phyloP scores from a whole-genome alignment of 2,113 vertebrate genomes.

The Xiphorhynchus elegans region DNA sequence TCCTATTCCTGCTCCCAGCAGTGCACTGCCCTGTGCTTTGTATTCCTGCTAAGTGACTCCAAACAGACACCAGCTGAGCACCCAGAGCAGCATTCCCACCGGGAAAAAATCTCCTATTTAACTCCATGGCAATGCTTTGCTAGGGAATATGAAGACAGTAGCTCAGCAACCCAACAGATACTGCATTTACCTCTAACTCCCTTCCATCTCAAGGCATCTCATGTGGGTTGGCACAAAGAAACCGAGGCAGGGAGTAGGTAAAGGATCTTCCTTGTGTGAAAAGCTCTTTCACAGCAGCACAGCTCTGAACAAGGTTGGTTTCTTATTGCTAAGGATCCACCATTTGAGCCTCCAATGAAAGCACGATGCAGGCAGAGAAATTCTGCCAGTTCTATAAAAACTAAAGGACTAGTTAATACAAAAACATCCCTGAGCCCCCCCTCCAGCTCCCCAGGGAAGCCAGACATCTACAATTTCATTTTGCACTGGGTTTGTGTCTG shows the following conservation, averaged over 20 bases:
- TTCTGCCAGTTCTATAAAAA: background rate
- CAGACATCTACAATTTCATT: constrained; percentile 33
- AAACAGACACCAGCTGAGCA: background rate
- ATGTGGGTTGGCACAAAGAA: background rate
- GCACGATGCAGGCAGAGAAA: background rate
- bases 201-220: background rate
- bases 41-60: background rate
- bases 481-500: background rate
- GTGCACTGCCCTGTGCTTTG: background rate
- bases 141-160: background rate
- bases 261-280: background rate
- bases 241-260: background rate
- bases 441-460: constrained; percentile 12
- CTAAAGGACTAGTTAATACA: background rate
- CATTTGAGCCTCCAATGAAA: background rate
- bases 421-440: background rate
- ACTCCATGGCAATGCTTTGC: background rate
- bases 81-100: background rate
- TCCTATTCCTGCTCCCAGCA: background rate
- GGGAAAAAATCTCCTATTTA: background rate
- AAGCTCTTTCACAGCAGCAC: background rate
- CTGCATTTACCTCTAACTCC: background rate
- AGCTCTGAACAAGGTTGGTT: background rate
- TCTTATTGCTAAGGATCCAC: background rate
- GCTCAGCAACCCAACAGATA: background rate